Percentiles rank a stretch among this genome's conserved stretches.
phyloP scores from a whole-genome alignment of 2,113 vertebrate genomes.

The Hippocampus abdominalis region DNA sequence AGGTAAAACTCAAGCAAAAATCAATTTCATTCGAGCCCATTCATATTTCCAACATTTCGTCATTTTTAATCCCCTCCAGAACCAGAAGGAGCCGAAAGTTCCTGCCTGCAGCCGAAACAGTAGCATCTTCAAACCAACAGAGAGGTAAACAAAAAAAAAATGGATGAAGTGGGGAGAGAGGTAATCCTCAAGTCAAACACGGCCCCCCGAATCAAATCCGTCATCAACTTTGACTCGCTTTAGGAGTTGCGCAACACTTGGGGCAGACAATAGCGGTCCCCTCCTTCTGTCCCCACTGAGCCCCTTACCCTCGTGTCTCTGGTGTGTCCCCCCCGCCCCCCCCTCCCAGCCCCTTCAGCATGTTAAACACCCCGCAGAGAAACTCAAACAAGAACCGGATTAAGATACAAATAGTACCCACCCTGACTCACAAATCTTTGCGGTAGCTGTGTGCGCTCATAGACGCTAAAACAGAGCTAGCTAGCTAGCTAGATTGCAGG shows the following conservation, averaged over 20 bases:
- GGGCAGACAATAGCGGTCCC: constrained; percentile 18
- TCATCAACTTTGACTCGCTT: constrained; percentile 17
- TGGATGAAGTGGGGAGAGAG: constrained; percentile 31
- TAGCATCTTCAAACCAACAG: constrained; percentile 76
- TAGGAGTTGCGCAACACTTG: constrained; percentile 41
- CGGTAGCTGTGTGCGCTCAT: constrained; percentile 37
- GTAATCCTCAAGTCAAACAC: constrained; percentile 62
- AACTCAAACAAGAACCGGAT: constrained; percentile 47
- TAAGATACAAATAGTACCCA: constrained; percentile 67
- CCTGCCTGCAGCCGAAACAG: constrained; percentile 53
- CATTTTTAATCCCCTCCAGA: constrained; percentile 59
- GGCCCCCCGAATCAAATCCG: constrained; percentile 22
- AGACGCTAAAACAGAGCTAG: constrained; percentile 2
- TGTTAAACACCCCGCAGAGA: constrained; percentile 60
- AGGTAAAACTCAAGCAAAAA: constrained; percentile 51
- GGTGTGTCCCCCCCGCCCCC: constrained; percentile 37
- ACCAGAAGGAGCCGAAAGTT: constrained; percentile 83
- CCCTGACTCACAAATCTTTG: constrained; percentile 32
- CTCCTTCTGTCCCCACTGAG: constrained; percentile 17
- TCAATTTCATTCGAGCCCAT: not conserved
- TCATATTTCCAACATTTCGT: not conserved
- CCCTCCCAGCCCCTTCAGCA: constrained; percentile 52
- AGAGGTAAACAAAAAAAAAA: constrained; percentile 74
- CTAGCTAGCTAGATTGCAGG: not conserved
- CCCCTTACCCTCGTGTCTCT: constrained; percentile 32